phyloP scores from a whole-genome alignment of 2,888 invertebrate species.

The Trimorus sp. region DNA sequence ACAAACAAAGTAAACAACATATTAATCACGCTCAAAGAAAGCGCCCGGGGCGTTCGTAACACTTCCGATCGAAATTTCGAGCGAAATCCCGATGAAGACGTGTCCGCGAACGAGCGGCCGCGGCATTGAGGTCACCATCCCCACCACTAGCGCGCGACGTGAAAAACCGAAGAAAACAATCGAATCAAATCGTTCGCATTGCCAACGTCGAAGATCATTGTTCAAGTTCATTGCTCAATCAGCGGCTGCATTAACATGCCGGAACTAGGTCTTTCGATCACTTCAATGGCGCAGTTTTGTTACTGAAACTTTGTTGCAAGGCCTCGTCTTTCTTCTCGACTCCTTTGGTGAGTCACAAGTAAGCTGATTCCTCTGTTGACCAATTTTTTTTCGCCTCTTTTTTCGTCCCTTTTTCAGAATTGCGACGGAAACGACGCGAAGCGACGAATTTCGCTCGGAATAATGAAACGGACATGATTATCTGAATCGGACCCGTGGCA shows the following conservation, averaged over 20 bases:
- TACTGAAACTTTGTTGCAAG: constrained; percentile 62
- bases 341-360: constrained; percentile 52
- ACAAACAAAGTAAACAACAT: constrained; percentile 11
- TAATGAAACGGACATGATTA: constrained; percentile 40
- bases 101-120: constrained; percentile 13
- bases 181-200: constrained; percentile 65
- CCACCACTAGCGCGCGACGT: constrained; percentile 60
- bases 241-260: constrained; percentile 53
- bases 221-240: constrained; percentile 69
- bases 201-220: constrained; percentile 67
- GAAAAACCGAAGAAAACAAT: constrained; percentile 65
- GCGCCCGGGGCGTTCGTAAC: constrained; percentile 42
- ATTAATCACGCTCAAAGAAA: constrained; percentile 33
- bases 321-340: constrained; percentile 59
- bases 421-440: constrained; percentile 43
- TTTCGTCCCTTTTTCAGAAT: constrained; percentile 41
- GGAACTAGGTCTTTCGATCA: constrained; percentile 65
- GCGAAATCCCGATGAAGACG: constrained; percentile 37
- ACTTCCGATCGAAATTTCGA: constrained; percentile 45
- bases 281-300: constrained; percentile 63
- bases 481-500: constrained; percentile 39
- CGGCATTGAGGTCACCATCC: constrained; percentile 57
- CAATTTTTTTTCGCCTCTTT: constrained; percentile 52
- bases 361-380: constrained; percentile 57
- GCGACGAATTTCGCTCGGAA: constrained; percentile 30